A percentile compares a stretch with the other conserved stretches of the same genome.
phyloP scores from a whole-genome alignment of 2,888 invertebrate species.

The Macrophya annulata region DNA sequence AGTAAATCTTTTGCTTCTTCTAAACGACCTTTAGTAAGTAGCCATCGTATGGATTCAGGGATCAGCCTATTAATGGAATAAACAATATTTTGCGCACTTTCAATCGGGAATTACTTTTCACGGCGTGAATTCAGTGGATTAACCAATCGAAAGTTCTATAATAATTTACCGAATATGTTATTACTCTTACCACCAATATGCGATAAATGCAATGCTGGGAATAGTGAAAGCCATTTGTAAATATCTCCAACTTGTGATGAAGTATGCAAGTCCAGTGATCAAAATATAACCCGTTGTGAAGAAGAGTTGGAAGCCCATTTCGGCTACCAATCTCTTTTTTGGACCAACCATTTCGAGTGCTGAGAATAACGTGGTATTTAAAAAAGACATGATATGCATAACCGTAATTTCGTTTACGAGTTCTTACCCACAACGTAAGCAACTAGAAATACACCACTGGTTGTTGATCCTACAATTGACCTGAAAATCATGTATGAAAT shows the following conservation, averaged over 20 bases:
- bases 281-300: slow-evolving; percentile 88
- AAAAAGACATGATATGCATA: background rate
- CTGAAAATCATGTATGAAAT: slow-evolving; percentile 85
- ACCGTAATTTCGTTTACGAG: background rate
- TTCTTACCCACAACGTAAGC: slow-evolving; percentile 88
- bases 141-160: background rate
- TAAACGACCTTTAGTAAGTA: slow-evolving; percentile 84
- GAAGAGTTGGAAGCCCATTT: slow-evolving; percentile 88
- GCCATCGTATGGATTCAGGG: slow-evolving; percentile 89
- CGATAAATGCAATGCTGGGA: slow-evolving; percentile 85
- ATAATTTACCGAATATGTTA: background rate
- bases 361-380: slow-evolving; percentile 68
- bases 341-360: slow-evolving; percentile 88
- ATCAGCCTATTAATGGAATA: slow-evolving; percentile 81
- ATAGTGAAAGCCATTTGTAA: slow-evolving; percentile 87
- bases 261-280: slow-evolving; percentile 85
- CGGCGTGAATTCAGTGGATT: background rate
- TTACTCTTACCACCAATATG: slow-evolving; percentile 84
- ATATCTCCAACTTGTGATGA: slow-evolving; percentile 85
- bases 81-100: background rate
- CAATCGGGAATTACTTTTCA: too few species aligned
- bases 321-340: slow-evolving; percentile 85
- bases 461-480: slow-evolving; percentile 87
- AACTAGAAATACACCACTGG: slow-evolving; percentile 89
- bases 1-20: slow-evolving; percentile 84